Base-by-base conservation (phyloP, 2,888 invertebrate species). In the Orthosia gothica region DNA sequence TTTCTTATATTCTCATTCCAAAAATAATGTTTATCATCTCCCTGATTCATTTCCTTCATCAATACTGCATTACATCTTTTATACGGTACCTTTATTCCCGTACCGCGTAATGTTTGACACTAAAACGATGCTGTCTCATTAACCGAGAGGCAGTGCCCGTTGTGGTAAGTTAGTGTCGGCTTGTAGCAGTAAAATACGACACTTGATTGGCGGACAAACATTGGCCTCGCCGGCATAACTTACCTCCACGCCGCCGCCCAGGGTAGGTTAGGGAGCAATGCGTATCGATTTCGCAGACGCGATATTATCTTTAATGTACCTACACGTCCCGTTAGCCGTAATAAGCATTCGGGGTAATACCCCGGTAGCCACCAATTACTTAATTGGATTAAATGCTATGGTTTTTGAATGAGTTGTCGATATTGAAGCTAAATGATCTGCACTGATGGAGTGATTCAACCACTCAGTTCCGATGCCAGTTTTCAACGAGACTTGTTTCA, bases 101-200 rank as follows among this genome's bases (percentile, higher is more conserved):
- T 91, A 88, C 88, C 92, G 82, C 77, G 89, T 87, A 88, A 92
- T 90, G 90, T 92, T 92, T 93, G 92, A 92, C 94, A 94, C 90
- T 92, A 93, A 95, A 95, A 92, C 93, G 92, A 90, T 90, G 91
- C 90, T 92, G 95, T 95, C 95, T 94, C 95, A 95, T 96, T 95
- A 95, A 91, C 89, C 78, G 89, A 92, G 93, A 94, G 93, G 90
- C 92, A 92, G 89, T 87, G 93, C 92, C 90, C 93, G 93, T 94
- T 94, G 93, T 85, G 91, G 93, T 94, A 95, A 96, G 93, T 95
- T 95, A 96, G 92, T 91, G 93, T 85, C 92, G 91, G 89, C 89
- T 86, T 88, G 89, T 80, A 87, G 92, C 89, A 92, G 91, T 96
- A 96, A 96, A 96, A 86, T 95, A 92, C 89, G 88, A 85, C 89